These are phyloP conservation scores for Spea bombifrons DNA, from an alignment of 2,113 vertebrate genomes.

Conservation along the genomic window DNA sequence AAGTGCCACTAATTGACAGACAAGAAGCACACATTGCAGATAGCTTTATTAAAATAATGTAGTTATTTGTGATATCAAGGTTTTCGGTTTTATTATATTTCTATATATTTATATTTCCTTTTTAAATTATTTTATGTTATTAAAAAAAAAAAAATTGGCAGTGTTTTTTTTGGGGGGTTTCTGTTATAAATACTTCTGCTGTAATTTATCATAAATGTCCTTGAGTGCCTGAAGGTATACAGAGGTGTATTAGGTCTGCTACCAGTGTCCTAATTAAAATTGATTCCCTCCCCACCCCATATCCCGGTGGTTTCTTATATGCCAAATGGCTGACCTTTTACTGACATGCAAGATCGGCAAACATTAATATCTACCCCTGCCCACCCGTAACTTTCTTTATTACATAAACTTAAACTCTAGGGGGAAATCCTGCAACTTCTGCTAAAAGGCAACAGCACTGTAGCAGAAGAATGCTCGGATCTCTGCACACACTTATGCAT, in stretches of 20 bases:
- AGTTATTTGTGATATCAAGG: too few species aligned
- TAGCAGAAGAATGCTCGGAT: neutral
- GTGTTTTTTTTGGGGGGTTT: constrained; percentile 18
- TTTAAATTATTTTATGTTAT: constrained; percentile 17
- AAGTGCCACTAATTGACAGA: too few species aligned
- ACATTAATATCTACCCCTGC: constrained; percentile 8
- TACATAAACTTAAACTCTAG: neutral
- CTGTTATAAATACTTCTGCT: constrained; percentile 42
- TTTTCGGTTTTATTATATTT: neutral
- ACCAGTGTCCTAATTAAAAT: constrained; percentile 57
- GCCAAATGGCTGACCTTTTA: constrained; percentile 55
- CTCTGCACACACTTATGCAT: constrained; percentile 1
- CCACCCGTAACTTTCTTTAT: constrained; percentile 23
- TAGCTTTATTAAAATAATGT: too few species aligned
- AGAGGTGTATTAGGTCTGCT: constrained; percentile 45
- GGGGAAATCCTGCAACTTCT: neutral
- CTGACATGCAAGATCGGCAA: constrained; percentile 50
- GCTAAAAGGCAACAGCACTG: neutral
- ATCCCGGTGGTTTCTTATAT: constrained; percentile 50
- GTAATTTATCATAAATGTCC: constrained; percentile 51
- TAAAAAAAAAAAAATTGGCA: neutral
- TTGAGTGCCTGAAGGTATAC: constrained; percentile 53
- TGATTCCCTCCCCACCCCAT: constrained; percentile 55
- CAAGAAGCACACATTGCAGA: too few species aligned
- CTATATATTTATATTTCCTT: neutral